phyloP scores from a whole-genome alignment of 2,888 invertebrate species.

The Plagodis dolabraria region DNA sequence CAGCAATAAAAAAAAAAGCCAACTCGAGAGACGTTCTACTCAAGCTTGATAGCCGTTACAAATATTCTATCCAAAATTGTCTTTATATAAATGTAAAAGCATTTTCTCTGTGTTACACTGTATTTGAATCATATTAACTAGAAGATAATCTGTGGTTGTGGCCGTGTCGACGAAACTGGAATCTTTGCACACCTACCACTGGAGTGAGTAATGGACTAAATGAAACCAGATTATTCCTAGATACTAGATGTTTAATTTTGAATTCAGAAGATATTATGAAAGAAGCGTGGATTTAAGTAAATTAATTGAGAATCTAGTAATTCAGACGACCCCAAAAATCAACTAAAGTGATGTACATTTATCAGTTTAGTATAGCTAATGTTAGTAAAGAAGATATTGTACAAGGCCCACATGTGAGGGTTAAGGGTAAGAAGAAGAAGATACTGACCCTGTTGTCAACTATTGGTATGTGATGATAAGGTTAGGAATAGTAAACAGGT shows the following conservation, averaged over 20 bases:
- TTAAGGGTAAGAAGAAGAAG: too few relatives aligned
- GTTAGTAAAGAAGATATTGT: too few relatives aligned
- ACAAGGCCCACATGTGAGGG: too few relatives aligned
- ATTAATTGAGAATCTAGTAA: too few relatives aligned
- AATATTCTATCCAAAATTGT: background rate
- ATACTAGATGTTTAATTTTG: conserved; percentile 4
- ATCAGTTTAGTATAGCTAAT: too few relatives aligned
- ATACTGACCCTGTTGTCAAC: too few relatives aligned
- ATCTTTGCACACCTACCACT: conserved; percentile 28
- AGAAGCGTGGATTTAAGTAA: background rate
- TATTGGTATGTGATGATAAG: too few relatives aligned
- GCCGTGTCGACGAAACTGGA: conserved; percentile 22
- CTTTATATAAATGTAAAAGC: background rate
- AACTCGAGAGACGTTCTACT: background rate
- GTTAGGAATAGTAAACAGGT: too few relatives aligned
- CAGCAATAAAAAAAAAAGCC: too few relatives aligned
- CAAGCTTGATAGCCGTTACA: background rate
- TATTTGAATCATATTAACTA: conserved; percentile 59
- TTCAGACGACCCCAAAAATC: too few relatives aligned
- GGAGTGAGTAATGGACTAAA: conserved; percentile 25
- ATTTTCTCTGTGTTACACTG: conserved; percentile 11
- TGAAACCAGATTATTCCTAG: conserved; percentile 23
- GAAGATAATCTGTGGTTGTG: conserved; percentile 52
- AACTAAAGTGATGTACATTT: too few relatives aligned
- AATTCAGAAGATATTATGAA: background rate